Conservation (phyloP, 2,113 vertebrate species). For the Bufo bufo region DNA sequence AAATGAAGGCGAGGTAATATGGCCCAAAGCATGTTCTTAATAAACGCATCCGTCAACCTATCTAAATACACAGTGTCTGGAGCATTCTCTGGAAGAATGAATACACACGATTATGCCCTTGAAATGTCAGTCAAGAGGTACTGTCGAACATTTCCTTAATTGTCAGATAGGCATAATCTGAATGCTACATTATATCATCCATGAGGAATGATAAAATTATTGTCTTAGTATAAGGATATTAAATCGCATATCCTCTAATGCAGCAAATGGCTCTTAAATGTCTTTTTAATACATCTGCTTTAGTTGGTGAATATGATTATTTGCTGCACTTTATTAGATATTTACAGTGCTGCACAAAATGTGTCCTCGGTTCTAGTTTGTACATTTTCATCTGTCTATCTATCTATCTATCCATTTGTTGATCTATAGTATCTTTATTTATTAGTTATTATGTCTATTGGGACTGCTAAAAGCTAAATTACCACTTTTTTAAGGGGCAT, state of each 20-base stretch:
- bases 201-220: neutral
- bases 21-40: constrained; percentile 50
- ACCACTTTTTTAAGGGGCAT: no score
- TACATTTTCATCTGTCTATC: no score
- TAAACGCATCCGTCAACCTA: constrained; percentile 44
- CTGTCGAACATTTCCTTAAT: constrained; percentile 30
- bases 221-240: neutral
- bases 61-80: constrained; percentile 50
- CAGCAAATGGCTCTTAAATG: neutral
- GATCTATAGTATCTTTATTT: no score
- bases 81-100: constrained; percentile 49
- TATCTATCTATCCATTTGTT: no score
- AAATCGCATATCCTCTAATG: neutral
- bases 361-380: neutral
- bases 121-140: constrained; percentile 43
- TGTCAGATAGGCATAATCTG: neutral
- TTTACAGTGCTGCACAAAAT: neutral
- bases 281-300: neutral
- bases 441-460: no score
- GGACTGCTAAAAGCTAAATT: no score
- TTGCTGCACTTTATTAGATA: neutral
- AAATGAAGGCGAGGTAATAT: constrained; percentile 42
- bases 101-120: constrained; percentile 46
- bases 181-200: neutral
- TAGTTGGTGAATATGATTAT: neutral